Evolutionary conservation across 2,797 vertebrate species (phyloP).

Genomic region (Pogoniulus pusillus): DNA sequence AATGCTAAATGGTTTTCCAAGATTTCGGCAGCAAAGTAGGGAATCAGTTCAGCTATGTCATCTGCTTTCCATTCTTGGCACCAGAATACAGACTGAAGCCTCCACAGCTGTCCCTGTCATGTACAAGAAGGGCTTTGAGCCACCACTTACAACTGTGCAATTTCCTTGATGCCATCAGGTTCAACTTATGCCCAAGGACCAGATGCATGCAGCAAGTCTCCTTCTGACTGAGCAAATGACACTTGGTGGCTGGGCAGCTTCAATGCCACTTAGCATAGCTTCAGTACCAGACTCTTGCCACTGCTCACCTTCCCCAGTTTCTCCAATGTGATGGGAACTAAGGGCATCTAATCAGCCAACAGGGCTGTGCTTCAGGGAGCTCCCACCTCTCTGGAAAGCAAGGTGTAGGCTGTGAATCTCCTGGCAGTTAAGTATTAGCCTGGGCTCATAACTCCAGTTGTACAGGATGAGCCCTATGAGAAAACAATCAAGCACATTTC

Average conservation of each 20-base stretch:
- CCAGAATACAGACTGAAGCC: not conserved
- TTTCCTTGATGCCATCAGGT: not conserved
- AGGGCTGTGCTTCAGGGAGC: not conserved
- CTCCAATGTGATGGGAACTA: not conserved
- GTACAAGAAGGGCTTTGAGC: not conserved
- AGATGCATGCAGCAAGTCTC: not conserved
- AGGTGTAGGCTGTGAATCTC: not conserved
- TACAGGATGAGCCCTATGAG: not conserved
- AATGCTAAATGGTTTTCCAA: not conserved
- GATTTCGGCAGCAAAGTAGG: not conserved
- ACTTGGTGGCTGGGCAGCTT: not conserved
- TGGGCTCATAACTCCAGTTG: not conserved
- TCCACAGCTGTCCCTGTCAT: not conserved
- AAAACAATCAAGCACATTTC: not conserved
- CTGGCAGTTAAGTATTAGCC: not conserved
- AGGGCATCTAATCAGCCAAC: not conserved
- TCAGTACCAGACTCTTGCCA: not conserved
- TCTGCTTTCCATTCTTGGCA: not conserved
- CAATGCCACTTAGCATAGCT: not conserved
- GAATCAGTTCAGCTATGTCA: not conserved
- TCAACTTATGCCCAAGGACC: not conserved
- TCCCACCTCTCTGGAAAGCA: not conserved
- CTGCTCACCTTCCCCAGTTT: not conserved
- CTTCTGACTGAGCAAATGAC: not conserved
- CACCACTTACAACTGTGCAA: accelerated